phyloP scores from a whole-genome alignment of 2,113 vertebrate genomes.

The Sphaerodactylus townsendi region DNA sequence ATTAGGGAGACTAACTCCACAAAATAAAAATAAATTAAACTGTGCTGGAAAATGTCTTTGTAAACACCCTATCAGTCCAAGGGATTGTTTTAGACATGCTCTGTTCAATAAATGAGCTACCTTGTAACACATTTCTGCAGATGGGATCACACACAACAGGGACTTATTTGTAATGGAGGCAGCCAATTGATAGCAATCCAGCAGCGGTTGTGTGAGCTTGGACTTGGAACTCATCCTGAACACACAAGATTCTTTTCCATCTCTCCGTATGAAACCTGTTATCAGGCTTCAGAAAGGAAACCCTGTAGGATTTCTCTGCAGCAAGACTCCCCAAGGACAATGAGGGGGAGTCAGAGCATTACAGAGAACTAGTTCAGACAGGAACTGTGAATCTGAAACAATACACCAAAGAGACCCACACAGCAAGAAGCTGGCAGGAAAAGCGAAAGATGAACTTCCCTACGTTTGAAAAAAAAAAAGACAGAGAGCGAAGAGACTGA shows the following conservation, averaged over 20 bases:
- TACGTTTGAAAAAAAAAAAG: not conserved
- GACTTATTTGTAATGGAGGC: not conserved
- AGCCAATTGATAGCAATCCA: not conserved
- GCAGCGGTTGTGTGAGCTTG: not conserved
- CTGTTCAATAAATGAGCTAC: not conserved
- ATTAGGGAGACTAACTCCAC: too few relatives aligned
- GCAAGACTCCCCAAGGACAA: not conserved
- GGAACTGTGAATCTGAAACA: not conserved
- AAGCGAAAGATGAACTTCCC: not conserved
- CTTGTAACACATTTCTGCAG: not conserved
- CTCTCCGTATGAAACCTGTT: not conserved
- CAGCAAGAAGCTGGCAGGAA: not conserved
- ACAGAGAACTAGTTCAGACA: not conserved
- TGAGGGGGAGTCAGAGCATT: fast-evolving
- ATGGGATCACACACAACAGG: not conserved
- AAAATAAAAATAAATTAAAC: not conserved
- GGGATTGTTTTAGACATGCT: not conserved
- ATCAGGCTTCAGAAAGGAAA: fast-evolving
- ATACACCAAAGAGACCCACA: not conserved
- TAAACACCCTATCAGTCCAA: not conserved
- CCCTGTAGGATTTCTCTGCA: fast-evolving
- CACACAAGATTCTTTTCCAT: not conserved
- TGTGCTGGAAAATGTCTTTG: not conserved
- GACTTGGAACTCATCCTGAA: fast-evolving
- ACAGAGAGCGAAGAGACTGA: not conserved